Conservation (phyloP, 2,888 invertebrate genomes). For the Pandemis corylana region DNA sequence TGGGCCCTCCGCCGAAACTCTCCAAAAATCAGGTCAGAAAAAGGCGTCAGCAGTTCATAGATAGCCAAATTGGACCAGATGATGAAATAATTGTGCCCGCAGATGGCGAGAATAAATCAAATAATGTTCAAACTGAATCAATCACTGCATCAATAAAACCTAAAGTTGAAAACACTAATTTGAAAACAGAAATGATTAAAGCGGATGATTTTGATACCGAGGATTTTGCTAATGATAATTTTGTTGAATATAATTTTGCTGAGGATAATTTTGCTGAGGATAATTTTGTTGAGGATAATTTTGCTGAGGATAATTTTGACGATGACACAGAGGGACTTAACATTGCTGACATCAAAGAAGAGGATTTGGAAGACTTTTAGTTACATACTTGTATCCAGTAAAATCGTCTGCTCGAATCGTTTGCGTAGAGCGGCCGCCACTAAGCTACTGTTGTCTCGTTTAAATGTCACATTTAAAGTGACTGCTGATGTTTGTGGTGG, state of each 20-base stretch:
- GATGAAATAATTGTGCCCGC: neutral
- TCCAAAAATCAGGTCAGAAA: neutral
- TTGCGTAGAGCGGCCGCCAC: no score
- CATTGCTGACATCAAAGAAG: slow-evolving; percentile 50
- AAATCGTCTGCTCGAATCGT: neutral
- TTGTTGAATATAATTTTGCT: neutral
- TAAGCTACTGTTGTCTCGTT: no score
- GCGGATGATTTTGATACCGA: neutral
- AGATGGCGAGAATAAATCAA: neutral
- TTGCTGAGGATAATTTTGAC: slow-evolving; percentile 28
- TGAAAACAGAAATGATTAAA: neutral
- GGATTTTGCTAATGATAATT: neutral
- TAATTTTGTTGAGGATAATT: neutral
- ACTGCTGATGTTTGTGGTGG: no score
- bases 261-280: neutral
- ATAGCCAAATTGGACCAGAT: slow-evolving; percentile 21
- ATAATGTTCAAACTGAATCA: neutral
- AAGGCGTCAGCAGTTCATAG: slow-evolving; percentile 1
- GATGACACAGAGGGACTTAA: slow-evolving; percentile 44
- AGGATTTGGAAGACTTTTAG: slow-evolving; percentile 66
- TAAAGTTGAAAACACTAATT: neutral
- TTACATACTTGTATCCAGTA: neutral
- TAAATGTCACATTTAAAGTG: no score
- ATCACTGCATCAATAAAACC: neutral
- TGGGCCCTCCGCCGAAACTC: slow-evolving; percentile 42